Conservation (phyloP, 2,113 vertebrate genomes). For the Rattus norvegicus region GRCr8 NC_086022.1:183486001-183486500, state of each 20-base stretch:
- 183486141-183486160: background rate
- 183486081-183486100: background rate
- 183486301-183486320: background rate
- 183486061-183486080: background rate
- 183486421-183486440: background rate
- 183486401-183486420: background rate
- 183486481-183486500: slow-evolving; percentile 85
- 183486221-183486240: background rate
- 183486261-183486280: background rate
- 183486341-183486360: background rate
- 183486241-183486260: background rate
- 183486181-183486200: background rate
- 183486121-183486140: background rate
- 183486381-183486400: too few species aligned
- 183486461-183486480: background rate
- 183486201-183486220: background rate
- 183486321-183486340: background rate
- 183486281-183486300: background rate
- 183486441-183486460: slow-evolving; percentile 8
- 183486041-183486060: background rate
- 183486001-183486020: background rate
- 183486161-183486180: background rate
- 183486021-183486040: background rate
- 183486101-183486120: slow-evolving; percentile 20
- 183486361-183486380: background rate